Base-by-base conservation (phyloP, 2,888 invertebrate genomes). In the Nymphalis urticae region DNA sequence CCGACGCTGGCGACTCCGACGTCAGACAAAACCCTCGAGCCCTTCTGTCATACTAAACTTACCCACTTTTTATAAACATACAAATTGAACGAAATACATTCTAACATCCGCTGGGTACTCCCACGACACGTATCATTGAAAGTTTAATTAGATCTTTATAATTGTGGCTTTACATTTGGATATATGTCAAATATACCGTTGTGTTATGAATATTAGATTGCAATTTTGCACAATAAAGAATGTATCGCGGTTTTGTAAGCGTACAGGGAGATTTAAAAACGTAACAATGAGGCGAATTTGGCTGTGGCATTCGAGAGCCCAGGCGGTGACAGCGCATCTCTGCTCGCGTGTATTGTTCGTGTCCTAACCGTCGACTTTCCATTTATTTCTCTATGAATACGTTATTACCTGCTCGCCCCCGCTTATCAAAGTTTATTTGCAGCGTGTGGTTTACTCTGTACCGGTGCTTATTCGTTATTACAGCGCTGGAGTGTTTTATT, bases 311-410 rank as follows among this genome's bases (percentile, higher is more conserved):
- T 77, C 76, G 82, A 77, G 81, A 73, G 63, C 70, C 66, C 78
- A 77, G 76, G 81, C 80, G 86, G 85, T 88, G 92, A 91, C 90
- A 89, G 85, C 86, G 84, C 87, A 87, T 89, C 90, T 88, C 86
- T 75, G 79, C 80, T 82, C 80, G 82, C 88, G 82, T 83, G 88
- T 90, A 89, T 90, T 90, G 92, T 90, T 90, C 88, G 83, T 85
- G 85, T 90, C 87, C 91, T 92, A 91, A 88, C 92, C 89, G 85
- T 86, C 89, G 92, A 92, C 92, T 92, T 92, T 91, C 92, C 92
- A 92, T 92, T 92, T 92, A 92, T 92, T 92, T 92, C 92, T 92
- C 92, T 92, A 92, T 92, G 92, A 92, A 92, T 92, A 92, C 92
- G 92, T 92, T 92, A 92, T 92, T 92, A 92, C 92, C 92, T 92